phyloP scores from a whole-genome alignment of 2,888 invertebrate genomes.

The Xestia rhomboidea region DNA sequence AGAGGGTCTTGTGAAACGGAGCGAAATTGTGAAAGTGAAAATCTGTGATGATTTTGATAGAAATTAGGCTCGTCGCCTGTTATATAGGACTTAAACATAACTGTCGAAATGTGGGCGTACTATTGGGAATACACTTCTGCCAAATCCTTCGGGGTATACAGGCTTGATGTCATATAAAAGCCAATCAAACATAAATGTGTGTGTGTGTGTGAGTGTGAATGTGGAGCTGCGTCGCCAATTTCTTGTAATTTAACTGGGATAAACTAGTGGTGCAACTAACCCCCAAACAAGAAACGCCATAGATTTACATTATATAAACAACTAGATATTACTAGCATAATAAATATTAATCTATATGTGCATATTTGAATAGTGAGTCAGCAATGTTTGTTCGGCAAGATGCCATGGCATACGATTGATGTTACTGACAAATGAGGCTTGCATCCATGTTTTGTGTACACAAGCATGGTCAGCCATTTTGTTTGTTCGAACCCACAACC shows the following conservation, averaged over 20 bases:
- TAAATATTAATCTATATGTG: conserved; percentile 7
- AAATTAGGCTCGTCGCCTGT: not conserved
- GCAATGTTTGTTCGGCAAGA: conserved; percentile 44
- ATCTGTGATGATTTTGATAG: not conserved
- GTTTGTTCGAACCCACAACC: not conserved
- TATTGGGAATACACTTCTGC: not conserved
- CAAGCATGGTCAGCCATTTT: conserved; percentile 23
- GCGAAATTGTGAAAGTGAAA: not conserved
- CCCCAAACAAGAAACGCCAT: not conserved
- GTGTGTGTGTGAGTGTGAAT: too few relatives aligned
- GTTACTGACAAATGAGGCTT: conserved; percentile 39
- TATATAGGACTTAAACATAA: not conserved
- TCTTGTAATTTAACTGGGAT: not conserved
- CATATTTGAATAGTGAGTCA: conserved; percentile 34
- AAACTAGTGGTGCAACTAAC: not conserved
- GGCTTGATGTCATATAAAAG: not conserved
- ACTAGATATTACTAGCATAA: not conserved
- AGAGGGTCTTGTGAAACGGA: not conserved
- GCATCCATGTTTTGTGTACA: conserved; percentile 10
- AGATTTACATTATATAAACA: conserved; percentile 16
- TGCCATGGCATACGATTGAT: conserved; percentile 50
- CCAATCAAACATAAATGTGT: not conserved
- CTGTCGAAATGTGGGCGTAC: not conserved
- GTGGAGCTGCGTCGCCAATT: not conserved
- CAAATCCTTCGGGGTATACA: not conserved